Conservation (phyloP, 35 echinoderm and acorn worm species). For the Patiria miniata region DNA sequence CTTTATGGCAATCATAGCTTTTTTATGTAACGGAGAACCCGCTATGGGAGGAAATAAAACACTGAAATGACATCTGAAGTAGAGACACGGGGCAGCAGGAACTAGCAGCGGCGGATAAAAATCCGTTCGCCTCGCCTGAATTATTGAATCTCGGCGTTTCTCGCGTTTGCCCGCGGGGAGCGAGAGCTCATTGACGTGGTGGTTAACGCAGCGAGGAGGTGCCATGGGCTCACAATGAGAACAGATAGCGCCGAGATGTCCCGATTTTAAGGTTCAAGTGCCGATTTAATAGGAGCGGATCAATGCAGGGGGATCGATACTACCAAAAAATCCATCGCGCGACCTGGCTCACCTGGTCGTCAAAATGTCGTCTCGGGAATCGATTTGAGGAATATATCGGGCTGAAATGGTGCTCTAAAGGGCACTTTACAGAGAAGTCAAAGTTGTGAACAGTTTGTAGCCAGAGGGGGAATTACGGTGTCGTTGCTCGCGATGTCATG, state of each 20-base stretch:
- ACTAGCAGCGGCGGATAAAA: too few relatives aligned
- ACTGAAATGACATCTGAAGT: slow-evolving; percentile 14
- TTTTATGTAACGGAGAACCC: neutral
- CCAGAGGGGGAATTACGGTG: too few relatives aligned
- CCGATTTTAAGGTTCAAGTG: neutral
- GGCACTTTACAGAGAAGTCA: too few relatives aligned
- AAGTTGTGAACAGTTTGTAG: too few relatives aligned
- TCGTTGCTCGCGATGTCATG: too few relatives aligned
- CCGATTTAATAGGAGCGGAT: slow-evolving; percentile 6
- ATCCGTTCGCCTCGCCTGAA: neutral
- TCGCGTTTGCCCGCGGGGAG: neutral
- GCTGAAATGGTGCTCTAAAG: too few relatives aligned
- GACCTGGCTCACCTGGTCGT: too few relatives aligned
- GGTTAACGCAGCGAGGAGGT: neutral
- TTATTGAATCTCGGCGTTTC: neutral
- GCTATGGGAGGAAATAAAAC: neutral
- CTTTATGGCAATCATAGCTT: neutral
- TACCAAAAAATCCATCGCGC: too few relatives aligned
- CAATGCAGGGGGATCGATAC: neutral
- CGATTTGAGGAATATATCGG: too few relatives aligned
- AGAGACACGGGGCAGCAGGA: neutral
- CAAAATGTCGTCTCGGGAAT: too few relatives aligned
- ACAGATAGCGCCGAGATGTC: neutral
- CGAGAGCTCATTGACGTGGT: neutral
- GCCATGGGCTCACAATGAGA: neutral